Conservation (phyloP, 2,888 invertebrate species). For the Trachelus tabidus region DNA sequence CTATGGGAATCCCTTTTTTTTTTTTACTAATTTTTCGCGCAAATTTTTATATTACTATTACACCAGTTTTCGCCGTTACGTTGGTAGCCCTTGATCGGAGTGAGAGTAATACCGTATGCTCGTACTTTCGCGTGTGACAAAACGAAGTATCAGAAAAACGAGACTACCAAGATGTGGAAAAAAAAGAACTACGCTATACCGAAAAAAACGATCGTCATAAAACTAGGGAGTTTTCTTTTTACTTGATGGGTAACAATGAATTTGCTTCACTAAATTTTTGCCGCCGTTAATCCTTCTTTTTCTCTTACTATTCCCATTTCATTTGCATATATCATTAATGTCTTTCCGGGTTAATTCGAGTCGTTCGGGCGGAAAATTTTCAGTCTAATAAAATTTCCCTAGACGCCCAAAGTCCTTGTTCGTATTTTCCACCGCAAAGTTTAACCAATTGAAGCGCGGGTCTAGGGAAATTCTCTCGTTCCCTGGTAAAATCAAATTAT, state of each 20-base stretch:
- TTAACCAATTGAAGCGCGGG: neutral
- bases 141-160: neutral
- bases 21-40: neutral
- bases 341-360: neutral
- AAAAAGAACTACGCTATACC: neutral
- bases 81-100: neutral
- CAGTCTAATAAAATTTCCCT: neutral
- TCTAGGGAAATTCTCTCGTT: neutral
- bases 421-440: neutral
- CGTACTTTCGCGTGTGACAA: too few species aligned
- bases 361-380: neutral
- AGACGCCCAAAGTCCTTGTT: neutral
- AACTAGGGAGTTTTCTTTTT: neutral
- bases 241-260: neutral
- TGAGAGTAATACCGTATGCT: too few species aligned
- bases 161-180: neutral
- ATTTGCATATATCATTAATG: neutral
- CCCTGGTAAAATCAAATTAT: neutral
- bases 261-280: neutral
- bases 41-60: neutral
- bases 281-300: neutral
- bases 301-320: neutral
- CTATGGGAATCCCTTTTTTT: neutral
- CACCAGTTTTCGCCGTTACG: neutral
- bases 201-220: neutral